Conservation (phyloP, 2,888 invertebrate species). For the Machimus atricapillus region DNA sequence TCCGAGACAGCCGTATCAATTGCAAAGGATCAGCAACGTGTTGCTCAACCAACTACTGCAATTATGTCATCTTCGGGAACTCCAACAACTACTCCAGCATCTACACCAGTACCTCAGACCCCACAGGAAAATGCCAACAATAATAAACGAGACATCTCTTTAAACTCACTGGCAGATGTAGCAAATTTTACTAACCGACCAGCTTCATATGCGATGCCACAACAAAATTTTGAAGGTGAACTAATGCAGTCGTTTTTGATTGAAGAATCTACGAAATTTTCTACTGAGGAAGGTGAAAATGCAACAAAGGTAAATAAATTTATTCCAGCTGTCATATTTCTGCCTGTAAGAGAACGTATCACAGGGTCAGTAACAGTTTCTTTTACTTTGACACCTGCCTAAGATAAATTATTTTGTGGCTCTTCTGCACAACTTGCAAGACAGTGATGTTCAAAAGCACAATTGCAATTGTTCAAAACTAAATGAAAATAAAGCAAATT, state of each 20-base stretch:
- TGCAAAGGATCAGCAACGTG: slow-evolving; percentile 68
- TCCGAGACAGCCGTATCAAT: slow-evolving; percentile 62
- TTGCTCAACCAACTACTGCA: slow-evolving; percentile 64
- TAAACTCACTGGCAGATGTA: slow-evolving; percentile 54
- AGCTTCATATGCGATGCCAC: slow-evolving; percentile 72
- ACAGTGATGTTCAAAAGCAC: not conserved
- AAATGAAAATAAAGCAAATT: not conserved
- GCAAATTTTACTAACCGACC: slow-evolving; percentile 62
- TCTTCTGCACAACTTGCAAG: not conserved
- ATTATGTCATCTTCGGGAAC: slow-evolving; percentile 66
- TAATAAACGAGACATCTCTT: slow-evolving; percentile 51
- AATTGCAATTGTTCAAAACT: not conserved
- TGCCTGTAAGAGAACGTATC: slow-evolving; percentile 89
- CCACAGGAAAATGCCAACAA: slow-evolving; percentile 51
- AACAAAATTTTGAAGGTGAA: slow-evolving; percentile 56
- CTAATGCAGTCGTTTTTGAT: slow-evolving; percentile 94
- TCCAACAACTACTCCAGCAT: slow-evolving; percentile 57
- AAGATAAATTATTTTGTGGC: slow-evolving; percentile 54
- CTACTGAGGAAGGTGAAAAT: slow-evolving; percentile 31
- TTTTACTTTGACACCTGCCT: slow-evolving; percentile 93
- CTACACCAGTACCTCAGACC: slow-evolving; percentile 52
- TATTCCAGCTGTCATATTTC: slow-evolving; percentile 90
- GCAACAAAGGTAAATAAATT: slow-evolving; percentile 65
- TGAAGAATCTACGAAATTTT: slow-evolving; percentile 65
- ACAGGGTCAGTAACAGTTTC: slow-evolving; percentile 87